Base-by-base conservation (phyloP, 2,888 invertebrate genomes). In the Rhagonycha lutea region DNA sequence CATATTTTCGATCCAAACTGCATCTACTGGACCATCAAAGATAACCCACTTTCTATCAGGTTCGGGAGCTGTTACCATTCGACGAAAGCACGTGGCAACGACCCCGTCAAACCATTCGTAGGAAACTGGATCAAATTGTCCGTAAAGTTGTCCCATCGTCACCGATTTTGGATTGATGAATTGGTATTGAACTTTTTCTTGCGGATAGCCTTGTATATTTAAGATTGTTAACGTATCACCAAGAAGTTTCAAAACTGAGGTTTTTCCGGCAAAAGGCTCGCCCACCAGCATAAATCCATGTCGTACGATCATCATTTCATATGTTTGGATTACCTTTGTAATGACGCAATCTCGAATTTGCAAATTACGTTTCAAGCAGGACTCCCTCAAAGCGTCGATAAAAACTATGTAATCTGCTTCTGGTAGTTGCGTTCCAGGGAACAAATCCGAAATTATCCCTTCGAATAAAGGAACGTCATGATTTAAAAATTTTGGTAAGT, bases 281-380 rank as follows among this genome's bases (percentile, higher is more conserved):
- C 97, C 97, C 0, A 97, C 94, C 83, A 97, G 87, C 95, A 97
- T 96, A 87, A 97, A 96, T 0, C 97, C 97, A 86, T 97, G 97
- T 74, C 96, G 91, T 1, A 97, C 96, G 79, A 95, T 94, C 93
- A 97, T 96, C 96, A 97, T 97, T 89, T 97, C 97, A 85, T 92
- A 97, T 0, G 95, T 96, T 89, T 98, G 96, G 77, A 96, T 94
- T n/a, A 97, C 92, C 90, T 98, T 98, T 32, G 91, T 83, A 7
- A 94, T 88, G 83, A 97, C 96, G 79, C 92, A 92, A 60, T 94
- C 92, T 71, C 92, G 91, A 0, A 94, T 92, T 86, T 96, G 95
- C 2, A 97, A 89, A 83, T 94, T 93, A 82, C 91, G 91, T 78
- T 89, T 89, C 68, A 86, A 84, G 80, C 94, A 93, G 8, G 92